A percentile compares a stretch with the other conserved stretches of the same genome.
These are phyloP conservation scores for Pectinophora gossypiella DNA, from an alignment of 1,140 invertebrate species.

Conservation along the genomic window DNA sequence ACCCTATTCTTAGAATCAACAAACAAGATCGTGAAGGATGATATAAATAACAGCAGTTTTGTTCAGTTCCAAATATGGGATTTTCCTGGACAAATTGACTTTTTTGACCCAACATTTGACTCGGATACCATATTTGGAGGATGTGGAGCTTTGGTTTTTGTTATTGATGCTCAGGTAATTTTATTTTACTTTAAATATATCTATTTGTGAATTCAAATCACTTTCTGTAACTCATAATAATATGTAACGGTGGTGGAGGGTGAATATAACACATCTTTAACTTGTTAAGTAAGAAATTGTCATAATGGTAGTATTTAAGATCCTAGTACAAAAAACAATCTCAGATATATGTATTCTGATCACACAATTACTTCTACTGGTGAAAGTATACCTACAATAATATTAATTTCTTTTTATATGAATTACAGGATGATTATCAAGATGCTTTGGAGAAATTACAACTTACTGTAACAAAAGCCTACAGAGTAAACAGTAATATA, in stretches of 20 bases:
- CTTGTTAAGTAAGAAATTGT: too few species aligned
- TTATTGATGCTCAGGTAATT: conserved; percentile 97
- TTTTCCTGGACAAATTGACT: conserved; percentile 99
- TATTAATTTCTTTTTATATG: conserved; percentile 7
- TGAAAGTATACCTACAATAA: not conserved
- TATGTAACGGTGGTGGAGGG: too few species aligned
- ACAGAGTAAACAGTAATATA: conserved; percentile 96
- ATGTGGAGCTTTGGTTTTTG: conserved; percentile 97
- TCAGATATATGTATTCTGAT: too few species aligned
- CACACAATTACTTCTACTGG: too few species aligned
- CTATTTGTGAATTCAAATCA: not conserved
- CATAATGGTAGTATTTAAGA: too few species aligned
- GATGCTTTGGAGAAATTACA: conserved; percentile 96
- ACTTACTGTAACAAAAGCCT: conserved; percentile 94
- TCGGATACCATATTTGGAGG: conserved; percentile 96
- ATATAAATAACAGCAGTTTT: conserved; percentile 97
- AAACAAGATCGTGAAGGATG: conserved; percentile 98
- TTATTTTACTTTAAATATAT: not conserved
- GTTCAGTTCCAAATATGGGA: conserved; percentile 99
- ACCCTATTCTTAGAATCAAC: conserved; percentile 99
- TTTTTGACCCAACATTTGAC: conserved; percentile 97
- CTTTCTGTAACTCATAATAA: not conserved
- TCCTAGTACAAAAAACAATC: too few species aligned
- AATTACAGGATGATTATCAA: conserved; percentile 93
- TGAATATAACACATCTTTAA: too few species aligned